These are phyloP conservation scores for Clitarchus hookeri DNA, from an alignment of 2,888 invertebrate genomes.

Conservation along the genomic window DNA sequence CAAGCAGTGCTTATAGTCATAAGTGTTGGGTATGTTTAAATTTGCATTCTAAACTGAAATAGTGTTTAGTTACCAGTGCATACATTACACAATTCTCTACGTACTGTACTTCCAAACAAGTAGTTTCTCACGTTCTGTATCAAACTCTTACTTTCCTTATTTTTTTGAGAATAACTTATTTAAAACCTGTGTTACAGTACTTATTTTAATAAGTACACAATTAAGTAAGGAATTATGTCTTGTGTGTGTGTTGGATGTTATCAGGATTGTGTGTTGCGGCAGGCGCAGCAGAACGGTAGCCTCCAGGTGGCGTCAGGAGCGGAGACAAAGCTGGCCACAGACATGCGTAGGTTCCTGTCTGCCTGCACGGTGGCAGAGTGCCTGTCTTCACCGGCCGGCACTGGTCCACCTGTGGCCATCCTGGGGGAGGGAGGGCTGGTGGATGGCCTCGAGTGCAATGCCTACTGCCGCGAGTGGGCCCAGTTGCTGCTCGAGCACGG, in stretches of 20 bases:
- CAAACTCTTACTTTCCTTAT: too few species aligned
- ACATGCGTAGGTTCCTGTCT: constrained; percentile 32
- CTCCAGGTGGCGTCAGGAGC: constrained; percentile 26
- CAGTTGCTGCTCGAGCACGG: constrained; percentile 30
- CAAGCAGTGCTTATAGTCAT: too few species aligned
- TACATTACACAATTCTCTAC: too few species aligned
- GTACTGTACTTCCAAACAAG: too few species aligned
- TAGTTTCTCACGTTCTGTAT: too few species aligned
- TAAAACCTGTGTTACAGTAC: too few species aligned
- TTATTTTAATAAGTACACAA: too few species aligned
- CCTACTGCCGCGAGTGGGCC: constrained; percentile 37
- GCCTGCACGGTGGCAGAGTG: constrained; percentile 37
- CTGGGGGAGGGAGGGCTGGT: constrained; percentile 5
- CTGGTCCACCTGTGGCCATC: not conserved
- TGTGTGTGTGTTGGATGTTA: not conserved
- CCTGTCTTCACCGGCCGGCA: constrained; percentile 15
- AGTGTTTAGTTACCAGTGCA: too few species aligned
- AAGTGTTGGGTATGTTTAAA: too few species aligned
- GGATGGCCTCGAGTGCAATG: constrained; percentile 32
- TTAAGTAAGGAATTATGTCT: too few species aligned
- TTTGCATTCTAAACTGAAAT: too few species aligned
- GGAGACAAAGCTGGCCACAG: constrained; percentile 28
- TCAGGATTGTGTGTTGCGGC: not conserved
- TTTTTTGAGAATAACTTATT: too few species aligned
- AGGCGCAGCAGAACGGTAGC: constrained; percentile 36